A percentile compares a stretch with the other conserved stretches of the same genome.
phyloP scores from a whole-genome alignment of 1,140 invertebrate species.

The Lordiphosa clarofinis region DNA sequence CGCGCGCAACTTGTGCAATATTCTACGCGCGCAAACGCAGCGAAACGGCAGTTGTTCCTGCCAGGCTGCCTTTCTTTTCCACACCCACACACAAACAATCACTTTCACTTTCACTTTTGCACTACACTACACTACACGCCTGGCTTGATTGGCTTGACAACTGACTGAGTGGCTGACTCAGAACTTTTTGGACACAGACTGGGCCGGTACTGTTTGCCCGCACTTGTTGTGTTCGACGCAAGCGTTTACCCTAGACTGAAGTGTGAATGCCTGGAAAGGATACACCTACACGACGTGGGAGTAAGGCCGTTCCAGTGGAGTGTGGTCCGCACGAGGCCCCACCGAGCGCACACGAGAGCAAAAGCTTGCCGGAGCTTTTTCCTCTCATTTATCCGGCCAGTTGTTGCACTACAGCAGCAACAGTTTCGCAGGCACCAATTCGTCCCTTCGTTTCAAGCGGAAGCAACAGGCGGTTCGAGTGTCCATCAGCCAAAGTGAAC shows the following conservation, averaged over 20 bases:
- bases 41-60: slow-evolving; percentile 34
- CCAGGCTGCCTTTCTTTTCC: slow-evolving; percentile 12
- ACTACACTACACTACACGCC: slow-evolving; percentile 42
- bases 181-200: slow-evolving; percentile 18
- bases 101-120: slow-evolving; percentile 42
- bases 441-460: not conserved
- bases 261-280: slow-evolving; percentile 47
- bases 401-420: slow-evolving; percentile 68
- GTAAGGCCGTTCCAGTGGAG: slow-evolving; percentile 41
- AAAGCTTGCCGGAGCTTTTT: slow-evolving; percentile 56
- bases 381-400: slow-evolving; percentile 62
- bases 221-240: slow-evolving; percentile 79
- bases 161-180: slow-evolving; percentile 12
- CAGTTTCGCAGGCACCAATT: slow-evolving; percentile 24
- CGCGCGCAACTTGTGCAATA: slow-evolving; percentile 43
- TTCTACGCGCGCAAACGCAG: slow-evolving; percentile 35
- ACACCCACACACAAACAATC: slow-evolving; percentile 2
- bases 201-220: slow-evolving; percentile 50
- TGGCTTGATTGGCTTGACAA: slow-evolving; percentile 15
- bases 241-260: slow-evolving; percentile 80
- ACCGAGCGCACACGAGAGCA: slow-evolving; percentile 16
- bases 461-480: slow-evolving; percentile 30
- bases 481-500: slow-evolving; percentile 42
- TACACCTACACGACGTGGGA: slow-evolving; percentile 56
- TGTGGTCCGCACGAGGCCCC: slow-evolving; percentile 10